Base-by-base conservation (phyloP, 2,797 vertebrate species). In the Synaphobranchus kaupii region DNA sequence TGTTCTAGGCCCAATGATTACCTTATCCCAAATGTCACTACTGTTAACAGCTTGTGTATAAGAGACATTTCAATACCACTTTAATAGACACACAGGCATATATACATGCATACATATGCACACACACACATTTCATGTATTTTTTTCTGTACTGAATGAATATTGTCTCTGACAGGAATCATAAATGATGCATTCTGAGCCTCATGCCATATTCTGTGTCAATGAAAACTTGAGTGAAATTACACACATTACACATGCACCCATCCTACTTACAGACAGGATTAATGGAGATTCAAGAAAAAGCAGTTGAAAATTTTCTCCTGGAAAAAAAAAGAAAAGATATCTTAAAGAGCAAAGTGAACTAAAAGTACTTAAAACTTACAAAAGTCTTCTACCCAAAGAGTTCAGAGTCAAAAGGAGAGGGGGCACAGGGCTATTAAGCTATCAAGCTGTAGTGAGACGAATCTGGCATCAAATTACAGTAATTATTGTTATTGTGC, bases 11-110 rank as follows among this genome's bases (percentile, higher is more conserved):
- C 92, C 92, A 90, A 90, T 87, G 91, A 89, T 78, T 68, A 73
- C 68, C 78, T 81, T 81, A 81, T 48, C 87, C 93, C 91, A 90
- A 94, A 94, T 93, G 94, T 94, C 94, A 94, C 89, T 90, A 87
- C 93, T 94, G 94, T 94, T 95, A 95, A 93, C 91, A 89, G 92
- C 91, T 90, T 91, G 89, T 91, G 94, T 94, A 94, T 95, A 94
- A 93, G 93, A 94, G 94, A 95, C 93, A 93, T 48, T 89, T 94
- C 94, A 90, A 81, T 81, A 50, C 13, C 44, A 50, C 47, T n/a
- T 34, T 81, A 48, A 34, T 7, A 7, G 15, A 34, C 71, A 34
- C 71, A 73, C 63, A 68, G 25, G 8, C 25, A 34, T 28, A 22
- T 13, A 12, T 28, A 71, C 10, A 58, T 15, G 15, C 17, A 20